A percentile compares a stretch with the other conserved stretches of the same genome.
phyloP scores from a whole-genome alignment of 1,140 invertebrate genomes.

The Cotesia vestalis region DNA sequence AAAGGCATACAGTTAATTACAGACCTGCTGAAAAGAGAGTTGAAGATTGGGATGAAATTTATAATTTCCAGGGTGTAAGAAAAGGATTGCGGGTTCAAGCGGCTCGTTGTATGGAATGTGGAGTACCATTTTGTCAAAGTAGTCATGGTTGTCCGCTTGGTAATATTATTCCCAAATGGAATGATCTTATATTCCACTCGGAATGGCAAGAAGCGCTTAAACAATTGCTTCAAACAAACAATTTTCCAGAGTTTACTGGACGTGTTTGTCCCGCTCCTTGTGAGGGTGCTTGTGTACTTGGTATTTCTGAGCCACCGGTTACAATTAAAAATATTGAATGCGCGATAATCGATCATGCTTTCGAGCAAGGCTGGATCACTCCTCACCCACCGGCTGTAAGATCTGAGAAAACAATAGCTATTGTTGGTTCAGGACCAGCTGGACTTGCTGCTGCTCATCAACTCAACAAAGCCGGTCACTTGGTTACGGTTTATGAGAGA shows the following conservation, averaged over 20 bases:
- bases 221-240: conserved; percentile 97
- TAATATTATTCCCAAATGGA: conserved; percentile 99
- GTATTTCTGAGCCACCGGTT: conserved; percentile 94
- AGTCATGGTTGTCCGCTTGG: conserved; percentile 96
- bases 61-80: conserved; percentile 85
- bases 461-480: conserved; percentile 89
- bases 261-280: conserved; percentile 98
- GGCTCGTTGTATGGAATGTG: conserved; percentile 99
- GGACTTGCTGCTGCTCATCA: conserved; percentile 97
- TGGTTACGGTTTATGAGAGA: conserved; percentile 94
- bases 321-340: conserved; percentile 99
- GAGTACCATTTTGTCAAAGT: conserved; percentile 98
- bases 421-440: conserved; percentile 96
- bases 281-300: conserved; percentile 97
- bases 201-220: conserved; percentile 97
- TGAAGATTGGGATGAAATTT: conserved; percentile 98
- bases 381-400: conserved; percentile 76
- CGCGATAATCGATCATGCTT: conserved; percentile 98
- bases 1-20: conserved; percentile 86
- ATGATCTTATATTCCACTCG: conserved; percentile 92
- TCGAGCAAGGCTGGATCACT: conserved; percentile 94
- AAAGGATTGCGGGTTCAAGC: conserved; percentile 91
- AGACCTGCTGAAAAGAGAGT: conserved; percentile 82
- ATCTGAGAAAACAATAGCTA: conserved; percentile 87
- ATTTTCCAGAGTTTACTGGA: conserved; percentile 99